A percentile compares a stretch with the other conserved stretches of the same genome.
Conservation (phyloP, 2,113 vertebrate genomes). For the Carlito syrichta region DNA sequence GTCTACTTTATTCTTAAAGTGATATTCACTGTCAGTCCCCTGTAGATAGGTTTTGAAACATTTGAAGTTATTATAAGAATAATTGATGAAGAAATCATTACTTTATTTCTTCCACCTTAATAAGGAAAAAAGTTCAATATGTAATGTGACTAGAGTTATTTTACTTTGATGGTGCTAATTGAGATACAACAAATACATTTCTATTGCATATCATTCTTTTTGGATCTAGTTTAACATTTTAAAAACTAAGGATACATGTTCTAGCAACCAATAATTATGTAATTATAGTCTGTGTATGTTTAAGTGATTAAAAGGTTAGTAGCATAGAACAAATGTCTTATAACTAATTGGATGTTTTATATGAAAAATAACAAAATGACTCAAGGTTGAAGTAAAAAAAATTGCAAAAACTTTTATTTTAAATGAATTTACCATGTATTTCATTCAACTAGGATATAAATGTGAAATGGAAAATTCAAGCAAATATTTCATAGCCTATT, state of each 20-base stretch:
- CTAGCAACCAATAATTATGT: not conserved
- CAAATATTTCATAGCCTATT: not conserved
- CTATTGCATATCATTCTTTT: not conserved
- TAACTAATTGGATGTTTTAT: slow-evolving; percentile 38
- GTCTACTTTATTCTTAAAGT: not conserved
- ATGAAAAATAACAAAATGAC: slow-evolving; percentile 22
- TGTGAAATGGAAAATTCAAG: not conserved
- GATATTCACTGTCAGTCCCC: not conserved
- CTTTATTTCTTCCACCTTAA: not conserved
- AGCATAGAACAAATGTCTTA: not conserved
- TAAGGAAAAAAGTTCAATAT: not conserved
- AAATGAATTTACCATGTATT: not conserved
- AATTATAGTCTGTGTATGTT: slow-evolving; percentile 23
- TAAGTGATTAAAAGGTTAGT: not conserved
- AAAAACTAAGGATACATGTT: slow-evolving; percentile 6
- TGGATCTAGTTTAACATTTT: slow-evolving; percentile 2
- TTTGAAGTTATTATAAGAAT: not conserved
- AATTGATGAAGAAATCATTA: not conserved
- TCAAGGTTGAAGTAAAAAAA: slow-evolving; percentile 2
- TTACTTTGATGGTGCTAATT: not conserved
- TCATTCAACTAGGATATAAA: not conserved
- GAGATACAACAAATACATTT: slow-evolving; percentile 26
- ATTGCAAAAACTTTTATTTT: slow-evolving; percentile 5
- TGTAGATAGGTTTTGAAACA: not conserved
- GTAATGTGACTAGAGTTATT: not conserved